Evolutionary conservation across 2,888 invertebrate genomes (phyloP).

Genomic region (Synergus laeviventris): DNA sequence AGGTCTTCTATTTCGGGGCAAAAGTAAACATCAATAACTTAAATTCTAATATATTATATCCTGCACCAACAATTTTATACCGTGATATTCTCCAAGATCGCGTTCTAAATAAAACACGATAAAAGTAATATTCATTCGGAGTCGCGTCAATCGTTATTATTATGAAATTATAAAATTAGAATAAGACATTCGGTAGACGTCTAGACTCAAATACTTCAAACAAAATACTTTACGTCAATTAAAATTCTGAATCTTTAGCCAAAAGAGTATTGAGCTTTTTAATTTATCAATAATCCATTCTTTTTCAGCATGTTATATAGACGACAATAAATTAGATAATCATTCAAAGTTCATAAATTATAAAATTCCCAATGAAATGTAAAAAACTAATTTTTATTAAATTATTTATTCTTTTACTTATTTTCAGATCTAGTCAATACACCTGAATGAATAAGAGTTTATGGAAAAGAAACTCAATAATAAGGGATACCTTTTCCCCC

Average conservation of each 20-base stretch:
- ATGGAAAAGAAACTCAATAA: not conserved
- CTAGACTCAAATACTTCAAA: slow-evolving; percentile 23
- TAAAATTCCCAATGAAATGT: no score
- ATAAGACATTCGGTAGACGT: not conserved
- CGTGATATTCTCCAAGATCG: slow-evolving; percentile 5
- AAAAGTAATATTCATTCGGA: slow-evolving; percentile 3
- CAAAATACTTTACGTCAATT: not conserved
- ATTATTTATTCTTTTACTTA: no score
- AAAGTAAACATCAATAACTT: not conserved
- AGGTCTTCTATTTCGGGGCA: not conserved
- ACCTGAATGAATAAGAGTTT: no score
- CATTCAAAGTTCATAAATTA: not conserved
- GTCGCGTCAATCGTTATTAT: slow-evolving; percentile 7
- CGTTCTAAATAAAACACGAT: slow-evolving; percentile 16
- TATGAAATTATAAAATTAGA: slow-evolving; percentile 29
- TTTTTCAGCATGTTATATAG: not conserved
- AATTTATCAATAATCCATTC: not conserved
- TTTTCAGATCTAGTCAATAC: no score
- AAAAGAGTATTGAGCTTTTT: not conserved
- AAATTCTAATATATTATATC: not conserved
- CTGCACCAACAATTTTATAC: not conserved
- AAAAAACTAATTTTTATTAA: no score
- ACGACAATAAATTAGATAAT: slow-evolving; percentile 1
- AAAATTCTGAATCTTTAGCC: not conserved
- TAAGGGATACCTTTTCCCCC: not conserved